Conservation (phyloP, 2,797 vertebrate species). For the Adrianichthys oophorus region DNA sequence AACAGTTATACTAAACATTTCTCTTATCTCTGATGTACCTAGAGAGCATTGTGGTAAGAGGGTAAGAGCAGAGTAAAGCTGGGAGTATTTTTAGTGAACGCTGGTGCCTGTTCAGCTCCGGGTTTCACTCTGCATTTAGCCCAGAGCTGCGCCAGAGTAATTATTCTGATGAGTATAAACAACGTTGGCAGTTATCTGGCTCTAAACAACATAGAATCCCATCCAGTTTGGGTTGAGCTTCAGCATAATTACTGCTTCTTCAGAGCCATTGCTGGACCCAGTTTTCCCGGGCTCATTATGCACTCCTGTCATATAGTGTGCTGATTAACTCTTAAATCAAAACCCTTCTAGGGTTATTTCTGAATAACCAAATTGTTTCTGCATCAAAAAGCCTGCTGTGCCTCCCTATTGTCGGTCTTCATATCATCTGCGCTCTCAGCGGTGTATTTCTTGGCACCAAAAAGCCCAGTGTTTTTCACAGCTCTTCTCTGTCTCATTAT, state of each 20-base stretch:
- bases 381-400: conserved; percentile 39
- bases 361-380: conserved; percentile 54
- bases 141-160: conserved; percentile 47
- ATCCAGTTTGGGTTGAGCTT: conserved; percentile 52
- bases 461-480: conserved; percentile 9
- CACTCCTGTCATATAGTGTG: conserved; percentile 40
- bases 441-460: conserved; percentile 29
- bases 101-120: conserved; percentile 28
- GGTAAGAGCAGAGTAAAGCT: conserved; percentile 13
- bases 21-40: conserved; percentile 14
- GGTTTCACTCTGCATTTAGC: conserved; percentile 32
- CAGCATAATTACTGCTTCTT: conserved; percentile 52
- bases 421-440: conserved; percentile 19
- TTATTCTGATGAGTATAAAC: conserved; percentile 70
- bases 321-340: conserved; percentile 63
- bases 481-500: conserved; percentile 23
- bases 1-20: conserved; percentile 7
- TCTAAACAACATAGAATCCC: conserved; percentile 58
- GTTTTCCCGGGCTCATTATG: conserved; percentile 55
- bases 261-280: conserved; percentile 32
- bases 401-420: conserved; percentile 36
- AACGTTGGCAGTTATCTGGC: conserved; percentile 62
- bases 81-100: conserved; percentile 41
- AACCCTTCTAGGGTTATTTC: conserved; percentile 45
- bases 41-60: conserved; percentile 11